phyloP scores from a whole-genome alignment of 2,797 vertebrate genomes.

The Lagodon rhomboides region DNA sequence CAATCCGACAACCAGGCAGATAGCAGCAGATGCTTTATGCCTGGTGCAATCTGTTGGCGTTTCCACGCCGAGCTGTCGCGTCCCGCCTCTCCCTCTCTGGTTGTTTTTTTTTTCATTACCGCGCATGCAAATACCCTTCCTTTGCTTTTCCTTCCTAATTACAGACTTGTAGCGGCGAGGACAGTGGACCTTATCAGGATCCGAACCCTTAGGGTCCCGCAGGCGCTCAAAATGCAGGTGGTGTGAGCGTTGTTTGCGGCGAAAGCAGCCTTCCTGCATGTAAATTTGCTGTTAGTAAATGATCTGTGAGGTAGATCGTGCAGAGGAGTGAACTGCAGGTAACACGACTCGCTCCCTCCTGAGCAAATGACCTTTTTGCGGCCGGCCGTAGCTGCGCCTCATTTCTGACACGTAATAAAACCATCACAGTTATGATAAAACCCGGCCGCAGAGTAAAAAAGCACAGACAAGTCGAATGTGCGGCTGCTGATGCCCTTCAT shows the following conservation, averaged over 20 bases:
- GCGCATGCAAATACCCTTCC: slow-evolving; percentile 35
- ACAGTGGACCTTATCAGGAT: slow-evolving; percentile 41
- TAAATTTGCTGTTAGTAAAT: slow-evolving; percentile 53
- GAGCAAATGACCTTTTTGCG: slow-evolving; percentile 54
- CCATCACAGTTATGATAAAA: neutral
- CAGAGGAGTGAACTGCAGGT: slow-evolving; percentile 54
- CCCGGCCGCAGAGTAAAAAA: slow-evolving; percentile 37
- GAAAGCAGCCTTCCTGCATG: slow-evolving; percentile 39
- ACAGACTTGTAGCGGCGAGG: slow-evolving; percentile 26
- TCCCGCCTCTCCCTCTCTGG: slow-evolving; percentile 5
- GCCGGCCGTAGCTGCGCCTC: slow-evolving; percentile 12
- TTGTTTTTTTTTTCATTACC: slow-evolving; percentile 46
- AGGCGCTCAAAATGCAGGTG: slow-evolving; percentile 55
- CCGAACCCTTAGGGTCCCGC: slow-evolving; percentile 31
- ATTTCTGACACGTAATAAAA: slow-evolving; percentile 41
- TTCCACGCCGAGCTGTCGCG: slow-evolving; percentile 19
- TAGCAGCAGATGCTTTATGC: slow-evolving; percentile 36
- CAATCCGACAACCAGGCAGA: slow-evolving; percentile 41
- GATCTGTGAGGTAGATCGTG: slow-evolving; percentile 39
- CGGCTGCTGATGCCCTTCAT: slow-evolving; percentile 51
- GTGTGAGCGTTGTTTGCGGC: slow-evolving; percentile 46
- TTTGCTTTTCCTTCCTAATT: slow-evolving; percentile 44
- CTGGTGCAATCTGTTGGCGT: slow-evolving; percentile 30
- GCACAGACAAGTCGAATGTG: slow-evolving; percentile 12
- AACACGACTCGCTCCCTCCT: slow-evolving; percentile 35